Base-by-base conservation (phyloP, 1,140 invertebrate genomes). In the Chionoecetes opilio region DNA sequence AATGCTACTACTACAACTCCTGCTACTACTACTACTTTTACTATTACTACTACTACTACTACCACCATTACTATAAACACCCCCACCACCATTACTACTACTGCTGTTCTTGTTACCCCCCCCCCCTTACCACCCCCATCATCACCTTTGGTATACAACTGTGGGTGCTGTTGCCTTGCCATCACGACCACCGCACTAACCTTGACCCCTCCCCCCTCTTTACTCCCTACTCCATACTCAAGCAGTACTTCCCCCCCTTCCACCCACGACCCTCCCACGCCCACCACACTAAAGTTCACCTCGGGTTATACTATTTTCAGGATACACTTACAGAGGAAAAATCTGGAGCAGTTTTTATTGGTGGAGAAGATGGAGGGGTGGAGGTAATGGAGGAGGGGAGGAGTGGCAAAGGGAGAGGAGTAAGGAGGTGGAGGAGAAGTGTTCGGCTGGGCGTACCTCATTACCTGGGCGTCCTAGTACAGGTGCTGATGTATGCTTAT, bases 401-500 rank as follows among this genome's bases (percentile, higher is more conserved):
- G 53, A 75, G 21, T 3, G 53, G 26, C 8, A 26, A 21, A 26
- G 21, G 21, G 53, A 75, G 53, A 75, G 21, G 26, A 21, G 26
- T 6, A 21, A 75, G 9, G 53, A 11, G 53, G 53, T 21, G 21
- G 26, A 75, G 53, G 53, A 75, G 53, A 26, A n/a, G 26, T 5
- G 63, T 8, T n/a, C 63, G n/a, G 3, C 21, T n/a, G 21, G 11
- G 63, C 63, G 63, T 75, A 75, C 63, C 26, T 75, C 63, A 75
- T 75, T 75, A 75, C 63, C 63, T 75, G 63, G 63, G 63, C 63
- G 63, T n/a, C 63, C 63, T 75, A 75, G 63, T 75, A 75, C 63
- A 75, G 63, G 63, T 75, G 63, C 63, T 75, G 63, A 75, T 75
- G 63, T 75, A 75, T 75, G 63, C 63, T 75, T 75, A 75, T 75